Evolutionary conservation across 2,113 vertebrate species (phyloP).

Genomic region (Gavia stellata): DNA sequence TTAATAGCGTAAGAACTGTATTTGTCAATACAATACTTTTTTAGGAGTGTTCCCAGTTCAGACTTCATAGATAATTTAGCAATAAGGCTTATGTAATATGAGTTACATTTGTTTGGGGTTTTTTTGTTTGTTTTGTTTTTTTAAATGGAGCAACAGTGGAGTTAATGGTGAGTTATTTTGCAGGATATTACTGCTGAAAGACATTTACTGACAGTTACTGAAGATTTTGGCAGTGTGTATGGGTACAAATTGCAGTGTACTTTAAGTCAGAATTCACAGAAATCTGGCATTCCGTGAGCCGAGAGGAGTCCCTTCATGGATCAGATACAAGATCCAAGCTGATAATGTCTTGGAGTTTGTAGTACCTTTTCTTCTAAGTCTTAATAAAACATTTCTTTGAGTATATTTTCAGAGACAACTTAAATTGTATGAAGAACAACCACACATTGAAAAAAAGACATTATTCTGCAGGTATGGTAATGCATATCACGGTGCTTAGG

Average conservation of each 20-base stretch:
- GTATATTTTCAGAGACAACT: background rate
- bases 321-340: background rate
- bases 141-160: background rate
- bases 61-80: background rate
- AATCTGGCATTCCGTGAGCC: background rate
- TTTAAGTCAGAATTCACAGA: background rate
- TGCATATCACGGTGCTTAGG: background rate
- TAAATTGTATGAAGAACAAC: background rate
- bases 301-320: background rate
- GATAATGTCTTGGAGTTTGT: background rate
- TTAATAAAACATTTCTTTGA: background rate
- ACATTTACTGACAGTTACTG: background rate
- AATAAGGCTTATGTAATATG: background rate
- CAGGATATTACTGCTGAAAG: background rate
- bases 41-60: background rate
- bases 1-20: background rate
- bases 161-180: background rate
- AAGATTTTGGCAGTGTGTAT: background rate
- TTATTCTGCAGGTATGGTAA: background rate
- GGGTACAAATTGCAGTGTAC: background rate
- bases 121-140: background rate
- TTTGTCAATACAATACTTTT: background rate
- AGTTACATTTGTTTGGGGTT: background rate
- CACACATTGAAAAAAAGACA: background rate
- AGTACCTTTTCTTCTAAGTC: background rate